Conservation (phyloP, 2,888 invertebrate genomes). For the Ennomos erosarius region DNA sequence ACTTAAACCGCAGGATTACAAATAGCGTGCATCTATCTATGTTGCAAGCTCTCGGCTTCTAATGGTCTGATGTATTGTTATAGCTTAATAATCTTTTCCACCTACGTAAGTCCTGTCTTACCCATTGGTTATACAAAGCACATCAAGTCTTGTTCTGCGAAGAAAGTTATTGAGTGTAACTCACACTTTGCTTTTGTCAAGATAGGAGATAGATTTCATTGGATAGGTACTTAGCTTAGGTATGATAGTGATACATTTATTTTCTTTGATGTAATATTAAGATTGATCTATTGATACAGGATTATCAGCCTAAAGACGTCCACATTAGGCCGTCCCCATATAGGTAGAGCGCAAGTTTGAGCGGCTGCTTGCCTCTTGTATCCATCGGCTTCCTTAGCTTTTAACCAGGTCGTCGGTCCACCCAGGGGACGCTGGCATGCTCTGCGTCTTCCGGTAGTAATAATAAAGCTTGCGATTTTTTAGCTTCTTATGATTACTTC, state of each 20-base stretch:
- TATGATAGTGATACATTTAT: constrained; percentile 1
- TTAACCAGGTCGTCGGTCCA: too few relatives aligned
- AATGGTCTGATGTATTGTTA: constrained; percentile 76
- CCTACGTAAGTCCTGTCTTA: constrained; percentile 38
- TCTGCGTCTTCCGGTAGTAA: too few relatives aligned
- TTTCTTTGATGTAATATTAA: too few relatives aligned
- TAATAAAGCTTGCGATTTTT: too few relatives aligned
- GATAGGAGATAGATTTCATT: neutral
- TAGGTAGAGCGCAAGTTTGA: too few relatives aligned
- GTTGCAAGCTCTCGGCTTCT: constrained; percentile 67
- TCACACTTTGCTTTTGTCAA: neutral
- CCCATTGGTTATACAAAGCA: constrained; percentile 21
- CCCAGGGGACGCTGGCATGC: too few relatives aligned
- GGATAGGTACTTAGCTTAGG: neutral
- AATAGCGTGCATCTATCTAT: constrained; percentile 72
- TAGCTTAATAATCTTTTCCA: constrained; percentile 69
- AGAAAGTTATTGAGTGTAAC: constrained; percentile 5
- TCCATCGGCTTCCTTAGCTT: too few relatives aligned
- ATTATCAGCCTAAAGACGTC: too few relatives aligned
- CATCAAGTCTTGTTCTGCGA: constrained; percentile 7
- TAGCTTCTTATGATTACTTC: too few relatives aligned
- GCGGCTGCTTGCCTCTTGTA: too few relatives aligned
- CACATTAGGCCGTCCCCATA: too few relatives aligned
- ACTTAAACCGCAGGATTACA: constrained; percentile 45
- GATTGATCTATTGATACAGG: too few relatives aligned